A percentile compares a stretch with the other conserved stretches of the same genome.
These are phyloP conservation scores for Rhodinocichla rosea DNA, from an alignment of 2,113 vertebrate genomes.

Conservation along the genomic window DNA sequence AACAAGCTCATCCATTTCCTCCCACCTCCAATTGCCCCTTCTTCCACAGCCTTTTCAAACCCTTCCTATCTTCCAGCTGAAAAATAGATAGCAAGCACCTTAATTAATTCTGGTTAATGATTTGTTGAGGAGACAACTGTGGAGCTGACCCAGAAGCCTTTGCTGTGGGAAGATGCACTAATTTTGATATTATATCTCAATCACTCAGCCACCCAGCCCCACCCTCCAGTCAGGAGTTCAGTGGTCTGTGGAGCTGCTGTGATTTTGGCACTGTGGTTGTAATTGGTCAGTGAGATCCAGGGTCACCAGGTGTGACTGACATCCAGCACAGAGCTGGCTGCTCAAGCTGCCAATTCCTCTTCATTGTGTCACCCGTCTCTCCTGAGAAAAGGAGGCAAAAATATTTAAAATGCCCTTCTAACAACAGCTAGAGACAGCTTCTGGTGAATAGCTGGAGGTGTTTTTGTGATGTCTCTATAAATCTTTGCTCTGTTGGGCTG, in stretches of 20 bases:
- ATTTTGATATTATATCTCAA: background rate
- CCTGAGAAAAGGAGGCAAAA: background rate
- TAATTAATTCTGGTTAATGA: conserved; percentile 3
- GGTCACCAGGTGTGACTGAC: background rate
- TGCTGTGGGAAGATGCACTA: background rate
- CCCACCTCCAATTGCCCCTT: background rate
- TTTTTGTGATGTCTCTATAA: background rate
- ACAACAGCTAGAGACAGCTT: background rate
- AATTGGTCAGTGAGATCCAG: background rate
- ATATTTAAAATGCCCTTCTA: background rate
- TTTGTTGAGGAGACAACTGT: background rate
- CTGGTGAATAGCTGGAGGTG: background rate
- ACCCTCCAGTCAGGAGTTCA: background rate
- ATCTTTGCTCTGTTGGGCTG: background rate
- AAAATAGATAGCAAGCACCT: background rate
- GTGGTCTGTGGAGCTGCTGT: background rate
- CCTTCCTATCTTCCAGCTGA: background rate
- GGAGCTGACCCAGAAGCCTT: background rate
- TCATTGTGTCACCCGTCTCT: background rate
- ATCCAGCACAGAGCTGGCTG: background rate
- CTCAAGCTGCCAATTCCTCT: background rate
- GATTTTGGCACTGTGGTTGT: background rate
- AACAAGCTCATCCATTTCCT: background rate
- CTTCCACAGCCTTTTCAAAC: background rate
- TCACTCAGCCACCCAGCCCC: background rate